Conservation (phyloP, 2,888 invertebrate genomes). For the Brachypalpus laphriformis region DNA sequence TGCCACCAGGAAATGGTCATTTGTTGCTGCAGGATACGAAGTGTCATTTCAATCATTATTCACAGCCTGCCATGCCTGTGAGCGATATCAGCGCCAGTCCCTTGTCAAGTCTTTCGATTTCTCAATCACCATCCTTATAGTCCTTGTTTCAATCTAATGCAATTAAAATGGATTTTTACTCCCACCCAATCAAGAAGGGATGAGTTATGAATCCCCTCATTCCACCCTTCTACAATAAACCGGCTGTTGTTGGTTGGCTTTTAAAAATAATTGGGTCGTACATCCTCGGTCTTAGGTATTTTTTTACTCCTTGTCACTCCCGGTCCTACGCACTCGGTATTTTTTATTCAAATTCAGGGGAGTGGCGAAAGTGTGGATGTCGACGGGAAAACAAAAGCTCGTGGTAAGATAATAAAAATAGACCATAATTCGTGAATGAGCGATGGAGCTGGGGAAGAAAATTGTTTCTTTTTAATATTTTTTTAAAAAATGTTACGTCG, state of each 20-base stretch:
- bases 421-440: slow-evolving; percentile 3
- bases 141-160: slow-evolving; percentile 8
- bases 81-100: too few relatives aligned
- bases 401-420: slow-evolving; percentile 26
- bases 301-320: neutral
- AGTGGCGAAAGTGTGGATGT: neutral
- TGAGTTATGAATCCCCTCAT: neutral
- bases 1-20: neutral
- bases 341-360: slow-evolving; percentile 21
- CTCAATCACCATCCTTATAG: neutral
- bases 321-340: neutral
- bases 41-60: neutral
- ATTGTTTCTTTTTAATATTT: slow-evolving; percentile 9
- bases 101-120: neutral
- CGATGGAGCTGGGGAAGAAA: neutral
- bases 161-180: neutral
- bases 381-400: slow-evolving; percentile 14
- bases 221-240: too few relatives aligned
- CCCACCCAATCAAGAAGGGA: neutral
- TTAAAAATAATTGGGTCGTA: slow-evolving; percentile 47
- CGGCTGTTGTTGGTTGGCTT: slow-evolving; percentile 25
- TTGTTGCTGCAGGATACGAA: neutral
- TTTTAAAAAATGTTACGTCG: slow-evolving; percentile 3
- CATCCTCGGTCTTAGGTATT: slow-evolving; percentile 1
- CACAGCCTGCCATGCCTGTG: neutral